Percentiles rank a stretch among this genome's conserved stretches.
Conservation (phyloP, 2,797 vertebrate species). For the Premnoplex brunnescens region DNA sequence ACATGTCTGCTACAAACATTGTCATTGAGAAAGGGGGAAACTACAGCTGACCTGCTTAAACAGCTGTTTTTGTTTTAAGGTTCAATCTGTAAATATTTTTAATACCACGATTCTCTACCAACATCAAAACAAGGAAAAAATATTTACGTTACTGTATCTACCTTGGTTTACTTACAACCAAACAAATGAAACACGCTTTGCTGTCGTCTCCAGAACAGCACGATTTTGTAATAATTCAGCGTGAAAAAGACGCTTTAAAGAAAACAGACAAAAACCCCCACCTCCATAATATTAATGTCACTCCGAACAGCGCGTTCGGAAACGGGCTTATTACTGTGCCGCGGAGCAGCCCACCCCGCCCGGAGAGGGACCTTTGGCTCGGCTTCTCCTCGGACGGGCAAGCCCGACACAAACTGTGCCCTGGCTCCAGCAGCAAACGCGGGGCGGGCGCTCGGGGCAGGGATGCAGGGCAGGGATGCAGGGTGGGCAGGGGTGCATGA, state of each 20-base stretch:
- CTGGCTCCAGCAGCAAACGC: neutral
- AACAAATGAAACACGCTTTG: accelerated
- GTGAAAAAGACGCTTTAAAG: neutral
- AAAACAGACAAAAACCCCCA: neutral
- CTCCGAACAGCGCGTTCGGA: accelerated
- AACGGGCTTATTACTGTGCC: accelerated
- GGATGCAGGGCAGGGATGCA: too few species aligned
- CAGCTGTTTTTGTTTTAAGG: neutral
- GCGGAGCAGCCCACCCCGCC: neutral
- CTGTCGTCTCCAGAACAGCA: neutral
- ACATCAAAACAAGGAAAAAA: neutral
- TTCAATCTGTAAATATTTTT: neutral
- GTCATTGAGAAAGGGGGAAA: neutral
- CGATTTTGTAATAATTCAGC: neutral
- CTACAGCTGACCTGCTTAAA: neutral
- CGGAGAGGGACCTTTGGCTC: accelerated
- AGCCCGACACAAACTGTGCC: neutral
- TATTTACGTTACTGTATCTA: neutral
- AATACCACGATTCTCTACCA: accelerated
- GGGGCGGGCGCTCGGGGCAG: neutral
- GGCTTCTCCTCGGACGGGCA: neutral
- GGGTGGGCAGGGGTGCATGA: too few species aligned
- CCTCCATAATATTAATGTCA: accelerated
- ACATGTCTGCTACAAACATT: neutral
- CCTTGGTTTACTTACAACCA: neutral